phyloP scores from a whole-genome alignment of 2,888 invertebrate genomes.

The Falcaria lacertinaria region DNA sequence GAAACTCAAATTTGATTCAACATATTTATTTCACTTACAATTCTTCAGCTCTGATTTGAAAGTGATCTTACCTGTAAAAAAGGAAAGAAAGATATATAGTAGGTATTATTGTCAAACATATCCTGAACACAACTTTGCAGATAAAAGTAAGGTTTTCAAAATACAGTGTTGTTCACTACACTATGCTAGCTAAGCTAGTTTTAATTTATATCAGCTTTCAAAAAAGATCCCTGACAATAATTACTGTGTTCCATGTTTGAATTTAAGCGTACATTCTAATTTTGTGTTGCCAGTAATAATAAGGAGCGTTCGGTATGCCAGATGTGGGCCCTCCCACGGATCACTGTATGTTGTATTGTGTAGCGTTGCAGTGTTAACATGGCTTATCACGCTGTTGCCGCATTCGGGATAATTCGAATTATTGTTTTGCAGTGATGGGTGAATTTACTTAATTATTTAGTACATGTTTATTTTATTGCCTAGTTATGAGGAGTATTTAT shows the following conservation, averaged over 20 bases:
- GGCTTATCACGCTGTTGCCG: not conserved
- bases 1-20: too few relatives aligned
- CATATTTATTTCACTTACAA: conserved; percentile 2
- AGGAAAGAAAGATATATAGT: conserved; percentile 9
- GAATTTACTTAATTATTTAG: not conserved
- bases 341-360: conserved; percentile 21
- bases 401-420: not conserved
- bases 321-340: conserved; percentile 45
- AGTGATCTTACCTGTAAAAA: conserved; percentile 17
- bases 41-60: not conserved
- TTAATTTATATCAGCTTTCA: not conserved
- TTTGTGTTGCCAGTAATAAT: conserved; percentile 5
- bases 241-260: not conserved
- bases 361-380: conserved; percentile 5
- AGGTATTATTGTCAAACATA: not conserved
- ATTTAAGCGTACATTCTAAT: not conserved
- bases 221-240: not conserved
- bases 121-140: too few relatives aligned
- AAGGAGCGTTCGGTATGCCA: conserved; percentile 13
- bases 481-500: too few relatives aligned
- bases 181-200: not conserved
- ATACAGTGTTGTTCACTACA: not conserved
- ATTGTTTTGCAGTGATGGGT: not conserved
- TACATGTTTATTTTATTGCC: too few relatives aligned
- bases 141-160: not conserved